Evolutionary conservation across 53 echinoderm and acorn worm species (phyloP).

Genomic region (Paelopatides confundens): DNA sequence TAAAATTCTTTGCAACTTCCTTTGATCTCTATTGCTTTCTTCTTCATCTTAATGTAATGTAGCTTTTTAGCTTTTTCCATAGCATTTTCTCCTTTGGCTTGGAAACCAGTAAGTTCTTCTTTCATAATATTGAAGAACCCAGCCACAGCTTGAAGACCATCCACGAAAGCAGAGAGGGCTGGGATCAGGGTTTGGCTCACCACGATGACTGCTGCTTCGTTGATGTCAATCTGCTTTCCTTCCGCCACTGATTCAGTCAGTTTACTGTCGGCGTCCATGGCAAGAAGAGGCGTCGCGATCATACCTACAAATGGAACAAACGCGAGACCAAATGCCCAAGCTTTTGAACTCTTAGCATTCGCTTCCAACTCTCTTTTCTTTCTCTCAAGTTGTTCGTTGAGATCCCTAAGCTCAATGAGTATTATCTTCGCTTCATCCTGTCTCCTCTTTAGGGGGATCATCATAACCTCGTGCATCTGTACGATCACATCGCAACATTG

Average conservation of each 20-base stretch:
- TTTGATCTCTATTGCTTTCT: background rate
- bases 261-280: background rate
- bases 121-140: slow-evolving; percentile 36
- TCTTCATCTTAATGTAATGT: background rate
- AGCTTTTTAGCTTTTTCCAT: background rate
- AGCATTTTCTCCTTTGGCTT: background rate
- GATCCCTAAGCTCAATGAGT: background rate
- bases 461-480: slow-evolving; percentile 22
- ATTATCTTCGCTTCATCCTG: slow-evolving; percentile 32
- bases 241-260: slow-evolving; percentile 4
- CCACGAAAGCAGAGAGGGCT: slow-evolving; percentile 21
- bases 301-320: slow-evolving; percentile 32
- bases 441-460: slow-evolving; percentile 3
- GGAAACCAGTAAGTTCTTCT: background rate
- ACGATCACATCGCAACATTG: slow-evolving; percentile 29
- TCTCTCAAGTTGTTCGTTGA: background rate
- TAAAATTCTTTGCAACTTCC: background rate
- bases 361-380: background rate
- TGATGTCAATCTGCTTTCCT: background rate
- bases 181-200: slow-evolving; percentile 21
- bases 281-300: slow-evolving; percentile 13
- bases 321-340: slow-evolving; percentile 6
- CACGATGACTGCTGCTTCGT: background rate
- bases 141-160: background rate
- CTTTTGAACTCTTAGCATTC: background rate